A percentile compares a stretch with the other conserved stretches of the same genome.
Conservation (phyloP, 2,888 invertebrate genomes). For the Nowickia ferox region DNA sequence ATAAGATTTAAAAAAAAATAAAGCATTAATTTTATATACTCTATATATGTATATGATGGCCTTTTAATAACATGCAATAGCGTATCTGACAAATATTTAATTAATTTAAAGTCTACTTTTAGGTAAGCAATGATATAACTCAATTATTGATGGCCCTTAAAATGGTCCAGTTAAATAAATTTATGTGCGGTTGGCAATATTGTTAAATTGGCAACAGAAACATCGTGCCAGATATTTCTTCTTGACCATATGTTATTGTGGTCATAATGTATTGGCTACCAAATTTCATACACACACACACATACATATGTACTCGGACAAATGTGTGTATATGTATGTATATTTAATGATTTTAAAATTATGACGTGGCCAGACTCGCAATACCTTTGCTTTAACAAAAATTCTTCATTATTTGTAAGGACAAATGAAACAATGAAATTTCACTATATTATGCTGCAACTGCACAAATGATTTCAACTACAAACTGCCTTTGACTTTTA, state of each 20-base stretch:
- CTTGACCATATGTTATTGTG: conserved; percentile 61
- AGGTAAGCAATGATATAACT: conserved; percentile 10
- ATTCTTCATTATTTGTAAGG: conserved; percentile 64
- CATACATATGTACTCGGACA: conserved; percentile 11
- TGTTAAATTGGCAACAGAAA: conserved; percentile 59
- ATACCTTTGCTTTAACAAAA: neutral
- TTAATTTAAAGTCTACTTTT: conserved; percentile 21
- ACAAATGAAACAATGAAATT: conserved; percentile 65
- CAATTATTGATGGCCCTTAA: conserved; percentile 20
- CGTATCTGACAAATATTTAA: neutral
- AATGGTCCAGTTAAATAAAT: conserved; percentile 44
- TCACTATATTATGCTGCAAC: conserved; percentile 66
- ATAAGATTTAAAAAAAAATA: no score
- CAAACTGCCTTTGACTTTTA: conserved; percentile 52
- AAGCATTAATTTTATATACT: no score
- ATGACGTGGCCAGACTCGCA: conserved; percentile 42
- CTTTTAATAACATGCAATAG: no score
- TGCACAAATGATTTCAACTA: conserved; percentile 32
- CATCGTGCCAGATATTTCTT: conserved; percentile 37
- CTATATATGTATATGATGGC: no score
- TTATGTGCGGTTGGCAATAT: conserved; percentile 61
- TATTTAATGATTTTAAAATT: conserved; percentile 71
- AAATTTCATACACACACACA: conserved; percentile 16
- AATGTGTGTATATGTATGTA: conserved; percentile 15
- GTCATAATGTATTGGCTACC: conserved; percentile 52